Evolutionary conservation across 2,888 invertebrate species (phyloP).

Genomic region (Uloborus plumipes): DNA sequence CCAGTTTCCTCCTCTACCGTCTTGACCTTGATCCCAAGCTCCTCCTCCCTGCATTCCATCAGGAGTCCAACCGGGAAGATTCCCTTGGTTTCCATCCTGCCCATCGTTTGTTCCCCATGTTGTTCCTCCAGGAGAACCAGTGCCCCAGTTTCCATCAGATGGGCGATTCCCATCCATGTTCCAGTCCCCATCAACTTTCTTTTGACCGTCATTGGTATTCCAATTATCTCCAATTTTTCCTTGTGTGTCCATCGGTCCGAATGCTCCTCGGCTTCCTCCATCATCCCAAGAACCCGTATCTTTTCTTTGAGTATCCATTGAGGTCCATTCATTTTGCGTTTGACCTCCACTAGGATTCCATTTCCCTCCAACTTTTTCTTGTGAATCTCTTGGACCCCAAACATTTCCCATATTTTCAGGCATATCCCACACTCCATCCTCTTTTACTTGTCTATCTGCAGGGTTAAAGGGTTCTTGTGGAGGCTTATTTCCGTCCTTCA

Average conservation of each 20-base stretch:
- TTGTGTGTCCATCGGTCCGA: constrained; percentile 2
- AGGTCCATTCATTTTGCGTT: background rate
- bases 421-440: background rate
- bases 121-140: background rate
- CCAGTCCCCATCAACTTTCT: constrained; percentile 20
- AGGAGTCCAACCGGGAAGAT: background rate
- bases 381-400: constrained; percentile 14
- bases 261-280: background rate
- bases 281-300: background rate
- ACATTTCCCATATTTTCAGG: background rate
- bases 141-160: background rate
- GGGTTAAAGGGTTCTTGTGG: background rate
- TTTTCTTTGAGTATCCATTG: constrained; percentile 33
- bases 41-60: background rate
- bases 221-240: constrained; percentile 11
- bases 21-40: background rate
- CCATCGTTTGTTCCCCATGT: constrained; percentile 6
- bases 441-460: constrained; percentile 19
- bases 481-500: constrained; percentile 6
- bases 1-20: background rate
- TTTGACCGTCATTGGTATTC: constrained; percentile 22
- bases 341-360: constrained; percentile 11
- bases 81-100: too few relatives aligned
- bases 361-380: constrained; percentile 4
- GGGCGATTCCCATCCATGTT: background rate